Percentiles rank a stretch among this genome's conserved stretches.
These are phyloP conservation scores for Stegodyphus mimosarum DNA, from an alignment of 1,140 invertebrate genomes.

Conservation along the genomic window DNA sequence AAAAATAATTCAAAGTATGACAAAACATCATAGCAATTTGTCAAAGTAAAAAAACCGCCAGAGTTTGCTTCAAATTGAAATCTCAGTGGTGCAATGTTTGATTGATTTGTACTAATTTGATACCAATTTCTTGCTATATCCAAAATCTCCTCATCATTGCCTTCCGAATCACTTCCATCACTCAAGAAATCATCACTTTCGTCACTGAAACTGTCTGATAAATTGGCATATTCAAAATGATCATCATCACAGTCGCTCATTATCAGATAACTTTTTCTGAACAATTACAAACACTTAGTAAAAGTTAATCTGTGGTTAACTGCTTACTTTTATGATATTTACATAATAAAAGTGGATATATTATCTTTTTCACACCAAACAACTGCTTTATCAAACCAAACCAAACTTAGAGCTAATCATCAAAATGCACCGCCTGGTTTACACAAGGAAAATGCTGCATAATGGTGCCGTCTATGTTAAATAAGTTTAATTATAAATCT, in stretches of 20 bases:
- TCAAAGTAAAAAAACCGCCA: too few relatives aligned
- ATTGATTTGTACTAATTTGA: too few relatives aligned
- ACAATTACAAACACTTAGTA: neutral
- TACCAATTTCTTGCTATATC: too few relatives aligned
- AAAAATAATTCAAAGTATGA: too few relatives aligned
- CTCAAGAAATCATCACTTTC: too few relatives aligned
- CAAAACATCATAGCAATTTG: too few relatives aligned
- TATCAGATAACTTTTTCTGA: conserved; percentile 16
- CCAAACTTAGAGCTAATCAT: conserved; percentile 2
- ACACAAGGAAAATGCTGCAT: neutral
- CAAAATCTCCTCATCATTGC: too few relatives aligned
- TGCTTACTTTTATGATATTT: conserved; percentile 14
- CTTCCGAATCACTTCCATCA: too few relatives aligned
- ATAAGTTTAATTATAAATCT: conserved; percentile 8
- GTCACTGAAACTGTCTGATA: neutral
- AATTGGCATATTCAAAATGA: neutral
- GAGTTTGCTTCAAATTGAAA: too few relatives aligned
- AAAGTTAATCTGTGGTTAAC: conserved; percentile 1
- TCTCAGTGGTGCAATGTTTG: too few relatives aligned
- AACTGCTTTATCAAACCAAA: neutral
- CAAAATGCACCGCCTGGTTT: neutral
- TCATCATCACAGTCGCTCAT: neutral
- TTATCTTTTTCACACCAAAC: conserved; percentile 1
- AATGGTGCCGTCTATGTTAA: neutral
- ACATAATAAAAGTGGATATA: neutral